Conservation (phyloP, 2,888 invertebrate species). For the Dolomedes plantarius region DNA sequence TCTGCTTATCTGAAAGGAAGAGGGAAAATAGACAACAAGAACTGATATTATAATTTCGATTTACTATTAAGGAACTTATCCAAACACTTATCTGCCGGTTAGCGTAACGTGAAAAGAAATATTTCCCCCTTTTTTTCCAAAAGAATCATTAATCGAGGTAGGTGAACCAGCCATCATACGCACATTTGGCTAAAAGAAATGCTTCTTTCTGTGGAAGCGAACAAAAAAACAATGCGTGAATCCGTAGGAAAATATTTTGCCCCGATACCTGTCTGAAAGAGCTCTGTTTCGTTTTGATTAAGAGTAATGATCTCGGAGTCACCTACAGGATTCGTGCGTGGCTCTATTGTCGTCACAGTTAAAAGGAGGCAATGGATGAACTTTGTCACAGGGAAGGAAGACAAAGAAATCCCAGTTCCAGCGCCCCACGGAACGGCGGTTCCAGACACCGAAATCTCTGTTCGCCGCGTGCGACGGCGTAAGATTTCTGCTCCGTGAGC, state of each 20-base stretch:
- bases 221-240: background rate
- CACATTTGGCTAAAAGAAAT: background rate
- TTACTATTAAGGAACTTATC: too few relatives aligned
- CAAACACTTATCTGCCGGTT: too few relatives aligned
- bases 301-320: constrained; percentile 7
- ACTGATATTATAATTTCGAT: too few relatives aligned
- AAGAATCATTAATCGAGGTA: background rate
- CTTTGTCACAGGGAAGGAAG: background rate
- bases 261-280: constrained; percentile 6
- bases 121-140: background rate
- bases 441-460: background rate
- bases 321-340: background rate
- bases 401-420: background rate
- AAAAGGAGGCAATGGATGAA: constrained; percentile 18
- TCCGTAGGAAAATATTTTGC: background rate
- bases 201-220: background rate
- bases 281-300: background rate
- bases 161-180: background rate
- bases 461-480: background rate
- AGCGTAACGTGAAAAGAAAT: background rate
- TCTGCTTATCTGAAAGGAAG: too few relatives aligned
- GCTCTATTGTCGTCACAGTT: constrained; percentile 14
- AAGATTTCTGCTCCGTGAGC: background rate
- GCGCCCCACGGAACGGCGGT: background rate
- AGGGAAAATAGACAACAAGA: too few relatives aligned